Base-by-base conservation (phyloP, 2,797 vertebrate species). In the Coreius guichenoti region DNA sequence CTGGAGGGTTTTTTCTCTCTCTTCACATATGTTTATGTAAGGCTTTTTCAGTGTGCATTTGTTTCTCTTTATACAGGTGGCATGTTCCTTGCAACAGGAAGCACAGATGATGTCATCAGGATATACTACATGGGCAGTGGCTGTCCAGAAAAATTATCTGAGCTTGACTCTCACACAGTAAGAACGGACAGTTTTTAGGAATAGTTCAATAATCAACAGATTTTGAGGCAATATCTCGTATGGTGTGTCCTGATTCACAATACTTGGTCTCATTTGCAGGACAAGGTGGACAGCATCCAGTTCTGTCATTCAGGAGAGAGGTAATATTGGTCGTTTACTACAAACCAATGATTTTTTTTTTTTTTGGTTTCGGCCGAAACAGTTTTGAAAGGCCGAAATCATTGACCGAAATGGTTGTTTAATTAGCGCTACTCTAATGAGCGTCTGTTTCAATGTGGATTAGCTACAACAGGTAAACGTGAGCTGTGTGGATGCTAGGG, bases 231-330 rank as follows among this genome's bases (percentile, higher is more conserved):
- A 14, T n/a, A 8, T 29, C 19, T 61, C 4, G 1, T 31, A 19
- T 72, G 45, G 21, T 67, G 3, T 65, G 8, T 23, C 68, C 17
- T 73, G 68, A 67, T 36, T 58, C 16, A 31, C 26, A 12, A 12
- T 49, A 72, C 7, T 81, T 8, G 68, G 3, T 39, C 49, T 85
- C 2, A 84, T 51, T 70, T 94, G 56, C 86, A 99, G 98, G 98
- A 99, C 91, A 99, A 99, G 95, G 97, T 99, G 79, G 98, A 99
- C 93, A 99, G 98, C 91, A 99, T 99, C 91, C 98, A 98, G 58
- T 99, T 99, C 92, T 97, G 97, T 91, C 97, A 99, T 91, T 94
- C 91, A 58, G 95, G 97, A 88, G 96, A 99, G 91, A 96, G 98
- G 98, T 99, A 96, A 76, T 91, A 23, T 43, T 39, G 23, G 69